A percentile compares a stretch with the other conserved stretches of the same genome.
phyloP scores from a whole-genome alignment of 2,888 invertebrate species.

The Nymphalis c-album region DNA sequence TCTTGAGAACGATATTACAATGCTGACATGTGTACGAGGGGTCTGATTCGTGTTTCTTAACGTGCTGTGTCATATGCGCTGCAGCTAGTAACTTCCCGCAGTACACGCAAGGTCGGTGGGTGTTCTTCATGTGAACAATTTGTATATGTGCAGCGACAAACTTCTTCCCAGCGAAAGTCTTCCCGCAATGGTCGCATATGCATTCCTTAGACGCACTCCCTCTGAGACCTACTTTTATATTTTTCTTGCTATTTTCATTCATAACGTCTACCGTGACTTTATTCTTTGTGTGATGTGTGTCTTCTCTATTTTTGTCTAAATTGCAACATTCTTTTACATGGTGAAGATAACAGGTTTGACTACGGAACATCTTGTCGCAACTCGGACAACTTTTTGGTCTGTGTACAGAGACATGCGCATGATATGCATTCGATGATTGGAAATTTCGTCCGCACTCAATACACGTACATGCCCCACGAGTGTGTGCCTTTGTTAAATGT shows the following conservation, averaged over 20 bases:
- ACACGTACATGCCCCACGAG: slow-evolving; percentile 54
- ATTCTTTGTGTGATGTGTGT: slow-evolving; percentile 46
- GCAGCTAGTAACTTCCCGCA: slow-evolving; percentile 67
- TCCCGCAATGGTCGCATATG: slow-evolving; percentile 68
- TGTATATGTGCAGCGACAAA: slow-evolving; percentile 69
- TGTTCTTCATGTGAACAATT: slow-evolving; percentile 67
- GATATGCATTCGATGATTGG: slow-evolving; percentile 51
- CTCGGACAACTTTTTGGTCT: slow-evolving; percentile 57
- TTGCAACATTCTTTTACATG: slow-evolving; percentile 65
- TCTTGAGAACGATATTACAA: slow-evolving; percentile 58
- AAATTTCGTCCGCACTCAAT: slow-evolving; percentile 67
- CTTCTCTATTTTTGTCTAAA: slow-evolving; percentile 49
- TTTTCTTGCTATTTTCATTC: slow-evolving; percentile 50
- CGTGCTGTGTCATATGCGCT: slow-evolving; percentile 67
- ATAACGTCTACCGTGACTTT: slow-evolving; percentile 54
- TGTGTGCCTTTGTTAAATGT: slow-evolving; percentile 55
- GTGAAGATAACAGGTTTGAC: slow-evolving; percentile 62
- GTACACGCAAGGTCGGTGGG: slow-evolving; percentile 62
- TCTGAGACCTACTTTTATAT: slow-evolving; percentile 57
- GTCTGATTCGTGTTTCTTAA: slow-evolving; percentile 55
- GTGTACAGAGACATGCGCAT: slow-evolving; percentile 62
- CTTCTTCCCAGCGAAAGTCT: slow-evolving; percentile 64
- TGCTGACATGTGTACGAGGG: slow-evolving; percentile 54
- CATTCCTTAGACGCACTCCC: slow-evolving; percentile 60
- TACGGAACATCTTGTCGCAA: slow-evolving; percentile 62